A percentile compares a stretch with the other conserved stretches of the same genome.
Evolutionary conservation across 2,113 vertebrate species (phyloP).

Genomic region (Egretta garzetta): DNA sequence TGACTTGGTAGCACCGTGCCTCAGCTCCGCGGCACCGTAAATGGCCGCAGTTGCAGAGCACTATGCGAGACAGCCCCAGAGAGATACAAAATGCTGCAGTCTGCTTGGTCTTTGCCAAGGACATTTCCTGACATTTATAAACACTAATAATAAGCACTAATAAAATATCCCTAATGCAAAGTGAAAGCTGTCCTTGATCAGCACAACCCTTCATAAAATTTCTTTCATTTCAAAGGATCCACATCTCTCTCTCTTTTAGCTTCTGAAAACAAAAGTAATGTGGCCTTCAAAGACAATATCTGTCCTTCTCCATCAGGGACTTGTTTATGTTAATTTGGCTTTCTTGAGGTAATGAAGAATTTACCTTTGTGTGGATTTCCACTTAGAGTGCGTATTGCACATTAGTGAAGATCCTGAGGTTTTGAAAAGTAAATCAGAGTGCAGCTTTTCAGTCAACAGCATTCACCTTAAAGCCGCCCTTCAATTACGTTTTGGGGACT

Average conservation of each 20-base stretch:
- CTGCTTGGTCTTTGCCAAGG: conserved; percentile 40
- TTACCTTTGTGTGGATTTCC: conserved; percentile 29
- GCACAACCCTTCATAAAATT: conserved; percentile 4
- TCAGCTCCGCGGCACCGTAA: neutral
- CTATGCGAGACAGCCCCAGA: neutral
- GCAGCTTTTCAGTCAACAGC: neutral
- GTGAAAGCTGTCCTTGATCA: conserved; percentile 66
- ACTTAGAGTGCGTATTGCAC: neutral
- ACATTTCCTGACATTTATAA: conserved; percentile 29
- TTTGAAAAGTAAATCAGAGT: neutral
- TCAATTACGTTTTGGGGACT: neutral
- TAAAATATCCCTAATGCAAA: conserved; percentile 37
- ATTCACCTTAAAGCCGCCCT: neutral
- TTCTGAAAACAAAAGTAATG: conserved; percentile 47
- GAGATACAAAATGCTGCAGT: neutral
- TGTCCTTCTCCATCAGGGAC: conserved; percentile 22
- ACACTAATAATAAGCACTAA: conserved; percentile 20
- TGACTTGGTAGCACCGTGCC: neutral
- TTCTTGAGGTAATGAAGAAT: conserved; percentile 44
- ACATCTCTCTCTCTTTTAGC: neutral
- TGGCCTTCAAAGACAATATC: conserved; percentile 58
- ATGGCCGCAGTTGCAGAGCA: neutral
- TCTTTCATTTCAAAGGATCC: conserved; percentile 41
- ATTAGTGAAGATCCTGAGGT: neutral
- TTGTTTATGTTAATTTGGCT: conserved; percentile 35